These are phyloP conservation scores for Aspiorhynchus laticeps DNA, from an alignment of 2,113 vertebrate genomes.

Conservation along the genomic window DNA sequence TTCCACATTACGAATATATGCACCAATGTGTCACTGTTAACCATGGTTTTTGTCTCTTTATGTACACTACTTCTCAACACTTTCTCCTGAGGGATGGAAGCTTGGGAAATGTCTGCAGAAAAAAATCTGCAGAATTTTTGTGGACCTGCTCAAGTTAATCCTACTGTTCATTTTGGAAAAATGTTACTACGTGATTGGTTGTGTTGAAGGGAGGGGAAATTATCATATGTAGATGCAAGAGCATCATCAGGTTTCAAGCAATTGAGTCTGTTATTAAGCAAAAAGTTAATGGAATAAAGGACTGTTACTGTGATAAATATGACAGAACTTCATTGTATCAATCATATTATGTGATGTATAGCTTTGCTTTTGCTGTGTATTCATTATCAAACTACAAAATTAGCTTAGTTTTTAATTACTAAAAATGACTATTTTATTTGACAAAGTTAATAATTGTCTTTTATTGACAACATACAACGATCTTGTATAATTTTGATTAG, in stretches of 20 bases:
- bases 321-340: slow-evolving; percentile 53
- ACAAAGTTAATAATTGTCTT: not conserved
- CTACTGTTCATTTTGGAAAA: slow-evolving; percentile 11
- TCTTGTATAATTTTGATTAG: no score
- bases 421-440: not conserved
- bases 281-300: slow-evolving; percentile 31
- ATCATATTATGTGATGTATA: slow-evolving; percentile 58
- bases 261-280: not conserved
- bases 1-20: not conserved
- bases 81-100: not conserved
- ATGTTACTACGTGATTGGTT: slow-evolving; percentile 4
- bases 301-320: slow-evolving; percentile 49
- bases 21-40: slow-evolving; percentile 15
- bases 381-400: not conserved
- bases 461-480: not conserved
- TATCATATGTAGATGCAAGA: slow-evolving; percentile 55
- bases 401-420: not conserved
- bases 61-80: not conserved
- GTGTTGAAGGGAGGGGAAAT: slow-evolving; percentile 55
- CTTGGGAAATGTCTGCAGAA: slow-evolving; percentile 1
- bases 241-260: slow-evolving; percentile 36
- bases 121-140: not conserved
- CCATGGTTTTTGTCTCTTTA: slow-evolving; percentile 10
- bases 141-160: not conserved
- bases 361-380: not conserved